Evolutionary conservation across 2,113 vertebrate genomes (phyloP).

Genomic region (Takifugu flavidus): DNA sequence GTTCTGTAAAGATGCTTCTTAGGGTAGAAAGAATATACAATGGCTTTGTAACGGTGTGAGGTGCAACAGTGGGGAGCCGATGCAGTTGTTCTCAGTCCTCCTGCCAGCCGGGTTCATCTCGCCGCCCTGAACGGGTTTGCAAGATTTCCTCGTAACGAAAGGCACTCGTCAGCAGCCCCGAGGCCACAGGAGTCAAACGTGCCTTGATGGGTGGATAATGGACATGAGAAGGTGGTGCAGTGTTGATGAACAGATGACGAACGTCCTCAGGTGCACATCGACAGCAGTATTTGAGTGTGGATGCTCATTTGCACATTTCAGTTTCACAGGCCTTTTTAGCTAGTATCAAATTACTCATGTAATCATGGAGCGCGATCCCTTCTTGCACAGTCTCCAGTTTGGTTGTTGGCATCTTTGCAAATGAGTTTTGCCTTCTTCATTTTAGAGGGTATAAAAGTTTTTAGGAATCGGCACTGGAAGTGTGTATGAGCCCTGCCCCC

Average conservation of each 20-base stretch:
- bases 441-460: too few species aligned
- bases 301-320: constrained; percentile 6
- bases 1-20: too few species aligned
- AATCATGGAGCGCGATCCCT: too few species aligned
- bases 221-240: constrained; percentile 15
- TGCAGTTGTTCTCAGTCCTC: constrained; percentile 20
- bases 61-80: background rate
- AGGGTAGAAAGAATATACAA: background rate
- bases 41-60: background rate
- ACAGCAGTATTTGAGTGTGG: constrained; percentile 25
- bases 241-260: constrained; percentile 28
- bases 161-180: constrained; percentile 27
- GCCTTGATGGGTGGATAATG: constrained; percentile 33
- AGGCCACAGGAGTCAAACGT: constrained; percentile 26
- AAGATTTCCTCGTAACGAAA: constrained; percentile 28
- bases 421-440: too few species aligned
- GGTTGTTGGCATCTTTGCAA: too few species aligned
- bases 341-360: too few species aligned
- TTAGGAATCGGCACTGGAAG: too few species aligned
- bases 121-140: constrained; percentile 22
- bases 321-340: background rate
- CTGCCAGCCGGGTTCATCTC: constrained; percentile 23
- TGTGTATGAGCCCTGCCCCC: too few species aligned
- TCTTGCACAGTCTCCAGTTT: too few species aligned
- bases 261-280: constrained; percentile 22